Evolutionary conservation across 2,888 invertebrate genomes (phyloP), one percentile per base, ranked within the genome.

Genomic region (Ormia ochracea): DNA sequence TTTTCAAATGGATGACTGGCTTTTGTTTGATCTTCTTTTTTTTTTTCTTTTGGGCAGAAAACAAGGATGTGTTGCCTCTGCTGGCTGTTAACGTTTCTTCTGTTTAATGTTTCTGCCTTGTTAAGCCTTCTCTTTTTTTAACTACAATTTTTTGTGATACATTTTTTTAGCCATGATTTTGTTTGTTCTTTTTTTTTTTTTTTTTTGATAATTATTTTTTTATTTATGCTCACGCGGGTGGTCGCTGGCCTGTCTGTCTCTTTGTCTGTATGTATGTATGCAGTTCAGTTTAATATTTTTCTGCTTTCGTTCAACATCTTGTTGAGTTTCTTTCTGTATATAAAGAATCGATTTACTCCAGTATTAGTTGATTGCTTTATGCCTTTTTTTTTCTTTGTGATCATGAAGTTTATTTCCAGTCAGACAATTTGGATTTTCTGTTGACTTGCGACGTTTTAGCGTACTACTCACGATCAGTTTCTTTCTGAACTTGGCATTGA

Each of bases 191-290:
- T 63, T 50, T 54, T 54, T 48, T 59, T 54, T n/a, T n/a, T n/a
- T n/a, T n/a, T n/a, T n/a, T n/a, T n/a, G n/a, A n/a, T n/a, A n/a
- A n/a, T n/a, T n/a, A n/a, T n/a, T n/a, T n/a, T n/a, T 59, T 43
- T 36, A 28, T 58, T 69, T n/a, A 21, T 73, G 59, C 36, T 79
- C 68, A 73, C 72, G 80, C 80, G 80, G 80, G 80, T 80, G 80
- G 80, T 80, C 80, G 80, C 63, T 68, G 36, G 52, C 36, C 56
- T 48, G 54, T 70, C 72, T 14, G 66, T 78, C 58, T 59, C 26
- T 48, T n/a, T 41, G 50, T 59, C 33, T 43, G 28, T 28, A 21
- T 54, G 31, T 48, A 5, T 21, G 14, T 69, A 26, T 14, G 12
- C 14, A 77, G 50, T 50, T 58, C 36, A 26, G 28, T 36, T 36